Evolutionary conservation across 2,888 invertebrate species (phyloP), one percentile per base, ranked within the genome.

Genomic region (Gnatocerus cornutus): DNA sequence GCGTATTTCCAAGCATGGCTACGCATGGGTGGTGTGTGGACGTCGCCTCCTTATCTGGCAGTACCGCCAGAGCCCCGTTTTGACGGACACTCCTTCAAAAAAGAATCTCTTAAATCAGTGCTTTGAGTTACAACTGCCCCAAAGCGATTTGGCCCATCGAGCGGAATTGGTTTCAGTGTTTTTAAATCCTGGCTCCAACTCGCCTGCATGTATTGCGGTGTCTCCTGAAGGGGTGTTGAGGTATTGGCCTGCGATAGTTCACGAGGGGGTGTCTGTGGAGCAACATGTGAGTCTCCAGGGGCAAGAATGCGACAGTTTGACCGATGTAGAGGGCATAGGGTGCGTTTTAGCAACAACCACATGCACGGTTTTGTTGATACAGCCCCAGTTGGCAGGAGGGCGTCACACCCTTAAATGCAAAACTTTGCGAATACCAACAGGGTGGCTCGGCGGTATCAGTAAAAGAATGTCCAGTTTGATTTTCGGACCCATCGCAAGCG

Each of bases 201-300:
- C 79, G 12, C 94, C 96, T 6, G 92, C 95, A 0, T 96, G 96
- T 79, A 90, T 98, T 76, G 96, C 97, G 10, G 95, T 96, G 0
- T 97, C 97, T 0, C 97, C 97, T 0, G 97, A 97, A 81, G 98
- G 97, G 9, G 90, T 92, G 55, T 92, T 96, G 0, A 90, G 97
- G 0, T 97, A 93, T 85, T 98, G 98, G 98, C 90, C 94, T 0
- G 94, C 93, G 3, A 91, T 97, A 37, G 93, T 93, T 0, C 95
- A 97, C 77, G 96, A 96, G 81, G 93, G 93, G 0, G 91, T 93
- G 0, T 95, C 93, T 8, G 89, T 93, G 9, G 97, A 98, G 82
- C 90, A 93, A 45, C 92, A 90, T 65, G 93, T 94, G 1, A 96
- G 97, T 80, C 86, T 98, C 30, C 94, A 95, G 27, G 95, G 95